Evolutionary conservation across 2,797 vertebrate species (phyloP).

Genomic region (Australoheros facetus): DNA sequence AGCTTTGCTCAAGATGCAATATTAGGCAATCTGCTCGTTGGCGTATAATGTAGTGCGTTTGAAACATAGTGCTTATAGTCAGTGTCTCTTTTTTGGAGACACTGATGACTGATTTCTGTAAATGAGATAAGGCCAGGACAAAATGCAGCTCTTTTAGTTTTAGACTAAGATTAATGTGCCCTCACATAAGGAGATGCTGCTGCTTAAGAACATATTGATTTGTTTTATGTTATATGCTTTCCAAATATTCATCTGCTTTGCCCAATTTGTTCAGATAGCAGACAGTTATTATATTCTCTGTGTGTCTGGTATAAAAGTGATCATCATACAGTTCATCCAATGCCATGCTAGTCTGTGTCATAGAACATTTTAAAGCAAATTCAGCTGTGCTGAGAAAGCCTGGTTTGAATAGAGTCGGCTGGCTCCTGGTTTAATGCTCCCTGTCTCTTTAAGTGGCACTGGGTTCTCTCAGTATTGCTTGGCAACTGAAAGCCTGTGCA

Average conservation of each 20-base stretch:
- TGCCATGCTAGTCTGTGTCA: background rate
- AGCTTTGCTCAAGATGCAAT: background rate
- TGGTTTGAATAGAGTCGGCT: background rate
- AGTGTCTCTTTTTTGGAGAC: background rate
- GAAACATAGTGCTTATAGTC: background rate
- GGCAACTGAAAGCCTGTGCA: slow-evolving; percentile 82
- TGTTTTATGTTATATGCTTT: background rate
- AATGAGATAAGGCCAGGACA: background rate
- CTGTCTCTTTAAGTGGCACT: slow-evolving; percentile 73
- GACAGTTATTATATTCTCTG: background rate
- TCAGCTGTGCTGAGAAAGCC: background rate
- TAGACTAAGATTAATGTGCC: background rate
- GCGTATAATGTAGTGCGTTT: background rate
- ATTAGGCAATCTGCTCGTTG: background rate
- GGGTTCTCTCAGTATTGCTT: slow-evolving; percentile 72
- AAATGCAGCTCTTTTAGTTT: background rate
- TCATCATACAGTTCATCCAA: background rate
- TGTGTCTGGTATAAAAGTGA: slow-evolving; percentile 1
- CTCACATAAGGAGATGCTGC: background rate
- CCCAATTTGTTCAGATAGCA: background rate
- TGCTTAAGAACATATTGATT: background rate
- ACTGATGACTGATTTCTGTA: background rate
- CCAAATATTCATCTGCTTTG: background rate
- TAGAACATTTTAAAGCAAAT: slow-evolving; percentile 14
- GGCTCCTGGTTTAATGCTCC: slow-evolving; percentile 6